Percentiles rank a stretch among this genome's conserved stretches.
Conservation (phyloP, 1,140 invertebrate genomes). For the Lanistes nyassanus region DNA sequence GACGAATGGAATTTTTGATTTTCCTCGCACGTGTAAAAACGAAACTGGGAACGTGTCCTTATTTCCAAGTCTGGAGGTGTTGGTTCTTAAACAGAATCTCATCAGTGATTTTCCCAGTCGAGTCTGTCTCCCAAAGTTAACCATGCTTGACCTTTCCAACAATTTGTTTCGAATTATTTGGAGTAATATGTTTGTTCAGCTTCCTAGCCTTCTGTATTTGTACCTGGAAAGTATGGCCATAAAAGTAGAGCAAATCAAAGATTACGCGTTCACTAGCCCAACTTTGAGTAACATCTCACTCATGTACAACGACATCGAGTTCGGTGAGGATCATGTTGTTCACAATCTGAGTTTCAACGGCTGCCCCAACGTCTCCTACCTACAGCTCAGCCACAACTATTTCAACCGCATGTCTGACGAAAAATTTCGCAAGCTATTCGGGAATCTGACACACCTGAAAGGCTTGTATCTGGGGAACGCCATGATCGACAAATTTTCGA, state of each 20-base stretch:
- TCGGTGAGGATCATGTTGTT: background rate
- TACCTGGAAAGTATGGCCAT: background rate
- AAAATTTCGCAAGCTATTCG: background rate
- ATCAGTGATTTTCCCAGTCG: background rate
- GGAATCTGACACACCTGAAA: background rate
- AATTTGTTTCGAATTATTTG: background rate
- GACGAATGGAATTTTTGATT: background rate
- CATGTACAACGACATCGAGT: background rate
- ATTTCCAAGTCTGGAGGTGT: background rate
- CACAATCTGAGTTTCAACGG: background rate
- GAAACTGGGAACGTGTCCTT: background rate
- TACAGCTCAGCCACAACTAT: background rate
- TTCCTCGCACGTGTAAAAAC: background rate
- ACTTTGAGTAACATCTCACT: background rate
- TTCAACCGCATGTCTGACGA: background rate
- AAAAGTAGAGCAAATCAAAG: background rate
- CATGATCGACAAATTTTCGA: background rate
- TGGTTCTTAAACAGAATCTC: background rate
- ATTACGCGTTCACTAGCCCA: background rate
- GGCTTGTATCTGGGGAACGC: background rate
- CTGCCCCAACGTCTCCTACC: background rate
- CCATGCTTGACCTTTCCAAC: background rate
- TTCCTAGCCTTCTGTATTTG: background rate
- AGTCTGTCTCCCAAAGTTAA: background rate
- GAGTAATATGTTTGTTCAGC: background rate